These are phyloP conservation scores for Cyprinodon tularosa DNA, from an alignment of 2,113 vertebrate genomes.

Conservation along the genomic window DNA sequence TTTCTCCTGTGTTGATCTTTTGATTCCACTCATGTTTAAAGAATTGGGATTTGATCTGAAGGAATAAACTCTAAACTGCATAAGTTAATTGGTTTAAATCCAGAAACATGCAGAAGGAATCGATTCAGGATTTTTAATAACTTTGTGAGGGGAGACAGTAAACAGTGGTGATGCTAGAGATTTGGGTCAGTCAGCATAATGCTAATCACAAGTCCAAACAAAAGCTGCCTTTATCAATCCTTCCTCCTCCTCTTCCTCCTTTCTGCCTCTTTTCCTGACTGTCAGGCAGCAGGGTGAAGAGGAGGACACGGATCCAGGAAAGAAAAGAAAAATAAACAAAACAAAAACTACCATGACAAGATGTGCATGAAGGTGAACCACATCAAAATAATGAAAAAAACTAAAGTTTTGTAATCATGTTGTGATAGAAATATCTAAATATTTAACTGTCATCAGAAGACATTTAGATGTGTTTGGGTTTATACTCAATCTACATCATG, in stretches of 20 bases:
- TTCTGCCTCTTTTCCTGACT: neutral
- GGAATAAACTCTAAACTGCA: no score
- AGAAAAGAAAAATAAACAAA: neutral
- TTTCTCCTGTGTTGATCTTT: no score
- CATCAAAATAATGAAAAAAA: no score
- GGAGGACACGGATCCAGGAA: neutral
- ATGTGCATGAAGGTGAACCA: neutral
- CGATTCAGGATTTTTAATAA: slow-evolving; percentile 3
- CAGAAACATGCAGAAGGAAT: neutral
- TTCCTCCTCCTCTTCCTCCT: slow-evolving; percentile 23
- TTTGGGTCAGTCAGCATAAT: slow-evolving; percentile 64
- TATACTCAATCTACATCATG: no score
- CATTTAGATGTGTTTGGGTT: no score
- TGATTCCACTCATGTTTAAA: no score
- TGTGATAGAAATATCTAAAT: neutral
- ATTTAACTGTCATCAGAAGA: no score
- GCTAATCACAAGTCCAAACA: slow-evolving; percentile 58
- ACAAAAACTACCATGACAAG: no score
- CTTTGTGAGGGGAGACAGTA: slow-evolving; percentile 14
- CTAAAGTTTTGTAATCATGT: neutral
- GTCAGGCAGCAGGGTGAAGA: neutral
- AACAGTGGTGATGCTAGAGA: slow-evolving; percentile 42
- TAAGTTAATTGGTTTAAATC: no score
- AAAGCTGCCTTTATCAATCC: slow-evolving; percentile 56
- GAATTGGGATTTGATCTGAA: neutral